Conservation (phyloP, 2,797 vertebrate species). For the Iguana delicatissima region DNA sequence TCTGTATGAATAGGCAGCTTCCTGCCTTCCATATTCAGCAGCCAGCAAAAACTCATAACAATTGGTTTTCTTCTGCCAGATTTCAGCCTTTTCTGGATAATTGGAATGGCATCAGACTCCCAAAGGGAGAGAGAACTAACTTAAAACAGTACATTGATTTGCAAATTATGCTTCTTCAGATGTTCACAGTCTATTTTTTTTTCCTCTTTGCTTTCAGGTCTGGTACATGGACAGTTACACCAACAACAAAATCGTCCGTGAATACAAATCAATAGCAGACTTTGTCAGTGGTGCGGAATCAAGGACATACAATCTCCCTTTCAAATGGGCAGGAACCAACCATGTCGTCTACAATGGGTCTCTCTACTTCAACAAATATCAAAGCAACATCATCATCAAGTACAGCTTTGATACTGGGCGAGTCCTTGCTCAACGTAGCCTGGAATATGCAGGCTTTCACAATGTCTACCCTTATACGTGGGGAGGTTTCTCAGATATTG, state of each 20-base stretch:
- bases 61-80: slow-evolving; percentile 1
- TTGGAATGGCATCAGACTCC: neutral
- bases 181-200: slow-evolving; percentile 47
- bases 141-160: neutral
- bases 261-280: slow-evolving; percentile 93
- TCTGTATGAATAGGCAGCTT: neutral
- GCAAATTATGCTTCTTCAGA: neutral
- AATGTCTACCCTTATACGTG: slow-evolving; percentile 98
- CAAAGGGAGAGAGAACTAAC: neutral
- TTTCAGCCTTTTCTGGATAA: neutral
- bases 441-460: slow-evolving; percentile 97
- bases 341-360: slow-evolving; percentile 98
- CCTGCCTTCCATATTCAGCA: neutral
- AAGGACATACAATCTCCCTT: slow-evolving; percentile 96
- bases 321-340: slow-evolving; percentile 98
- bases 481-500: slow-evolving; percentile 97
- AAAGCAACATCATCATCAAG: slow-evolving; percentile 98
- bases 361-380: slow-evolving; percentile 98
- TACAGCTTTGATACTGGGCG: slow-evolving; percentile 94
- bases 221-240: slow-evolving; percentile 99
- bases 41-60: neutral
- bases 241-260: slow-evolving; percentile 97
- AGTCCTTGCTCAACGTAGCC: slow-evolving; percentile 91
- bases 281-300: slow-evolving; percentile 93
- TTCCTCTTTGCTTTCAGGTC: slow-evolving; percentile 81